These are phyloP conservation scores for Macrotrachela quadricornifera DNA, from an alignment of 1,140 invertebrate species.

Conservation along the genomic window DNA sequence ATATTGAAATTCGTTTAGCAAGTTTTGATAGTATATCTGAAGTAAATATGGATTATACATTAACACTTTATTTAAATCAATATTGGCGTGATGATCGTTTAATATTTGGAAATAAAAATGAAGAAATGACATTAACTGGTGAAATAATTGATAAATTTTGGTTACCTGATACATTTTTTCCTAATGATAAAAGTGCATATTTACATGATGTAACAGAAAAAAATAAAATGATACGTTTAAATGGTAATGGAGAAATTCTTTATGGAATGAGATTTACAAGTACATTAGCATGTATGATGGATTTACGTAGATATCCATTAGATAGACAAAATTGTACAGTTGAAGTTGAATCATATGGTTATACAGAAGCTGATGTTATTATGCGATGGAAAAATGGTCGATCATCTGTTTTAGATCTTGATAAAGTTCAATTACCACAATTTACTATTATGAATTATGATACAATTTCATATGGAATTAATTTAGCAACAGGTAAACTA, in stretches of 20 bases:
- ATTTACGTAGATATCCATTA: constrained; percentile 90
- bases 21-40: constrained; percentile 96
- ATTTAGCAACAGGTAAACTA: constrained; percentile 47
- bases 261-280: constrained; percentile 94
- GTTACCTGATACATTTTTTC: constrained; percentile 95
- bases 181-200: constrained; percentile 93
- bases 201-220: constrained; percentile 90
- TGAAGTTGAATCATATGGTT: constrained; percentile 92
- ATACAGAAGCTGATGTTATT: constrained; percentile 86
- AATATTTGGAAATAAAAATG: constrained; percentile 46
- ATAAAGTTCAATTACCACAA: constrained; percentile 76
- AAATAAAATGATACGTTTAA: constrained; percentile 78
- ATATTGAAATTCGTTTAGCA: constrained; percentile 84
- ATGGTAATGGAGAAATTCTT: constrained; percentile 69
- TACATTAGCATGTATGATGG: constrained; percentile 94
- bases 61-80: constrained; percentile 92
- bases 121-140: constrained; percentile 58
- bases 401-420: constrained; percentile 54
- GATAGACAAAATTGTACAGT: constrained; percentile 95
- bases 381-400: constrained; percentile 67
- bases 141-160: constrained; percentile 95
- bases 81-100: constrained; percentile 91
- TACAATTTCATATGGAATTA: constrained; percentile 65
- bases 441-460: constrained; percentile 80
- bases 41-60: constrained; percentile 98